These are phyloP conservation scores for Drosophila ohnishii DNA, from an alignment of 1,140 invertebrate species.

Conservation along the genomic window DNA sequence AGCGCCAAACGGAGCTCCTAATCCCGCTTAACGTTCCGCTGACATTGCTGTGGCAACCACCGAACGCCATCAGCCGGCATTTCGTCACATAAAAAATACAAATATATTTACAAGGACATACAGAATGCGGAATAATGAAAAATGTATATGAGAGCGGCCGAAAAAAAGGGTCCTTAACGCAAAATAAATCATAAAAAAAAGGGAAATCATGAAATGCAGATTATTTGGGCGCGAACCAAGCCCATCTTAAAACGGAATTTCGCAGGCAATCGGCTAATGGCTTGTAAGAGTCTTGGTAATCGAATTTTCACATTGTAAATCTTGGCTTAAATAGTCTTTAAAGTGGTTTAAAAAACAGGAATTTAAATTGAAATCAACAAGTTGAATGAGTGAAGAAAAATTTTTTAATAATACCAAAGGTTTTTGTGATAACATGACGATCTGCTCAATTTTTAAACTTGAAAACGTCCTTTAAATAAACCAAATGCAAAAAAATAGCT, in stretches of 20 bases:
- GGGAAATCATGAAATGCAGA: slow-evolving; percentile 24
- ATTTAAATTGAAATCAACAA: neutral
- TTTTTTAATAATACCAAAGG: no score
- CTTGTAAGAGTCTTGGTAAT: slow-evolving; percentile 2
- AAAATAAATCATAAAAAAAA: slow-evolving; percentile 43
- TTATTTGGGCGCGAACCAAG: slow-evolving; percentile 16
- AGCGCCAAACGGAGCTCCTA: slow-evolving; percentile 56
- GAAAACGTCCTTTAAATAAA: no score
- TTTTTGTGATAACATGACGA: neutral
- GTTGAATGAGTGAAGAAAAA: fast-evolving
- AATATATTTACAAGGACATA: neutral
- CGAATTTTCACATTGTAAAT: slow-evolving; percentile 3
- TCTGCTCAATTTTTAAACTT: no score
- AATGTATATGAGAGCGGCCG: slow-evolving; percentile 25
- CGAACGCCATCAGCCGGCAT: slow-evolving; percentile 38
- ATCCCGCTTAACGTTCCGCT: slow-evolving; percentile 74
- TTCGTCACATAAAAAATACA: slow-evolving; percentile 39
- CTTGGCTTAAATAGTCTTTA: neutral
- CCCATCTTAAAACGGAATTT: slow-evolving; percentile 18
- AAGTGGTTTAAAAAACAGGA: neutral
- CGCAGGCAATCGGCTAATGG: slow-evolving; percentile 36
- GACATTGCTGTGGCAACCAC: slow-evolving; percentile 59
- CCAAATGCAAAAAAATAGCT: no score
- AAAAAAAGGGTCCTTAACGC: slow-evolving; percentile 29
- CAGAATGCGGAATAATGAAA: slow-evolving; percentile 28